phyloP scores from a whole-genome alignment of 2,797 vertebrate genomes.

The Pseudopleuronectes americanus region DNA sequence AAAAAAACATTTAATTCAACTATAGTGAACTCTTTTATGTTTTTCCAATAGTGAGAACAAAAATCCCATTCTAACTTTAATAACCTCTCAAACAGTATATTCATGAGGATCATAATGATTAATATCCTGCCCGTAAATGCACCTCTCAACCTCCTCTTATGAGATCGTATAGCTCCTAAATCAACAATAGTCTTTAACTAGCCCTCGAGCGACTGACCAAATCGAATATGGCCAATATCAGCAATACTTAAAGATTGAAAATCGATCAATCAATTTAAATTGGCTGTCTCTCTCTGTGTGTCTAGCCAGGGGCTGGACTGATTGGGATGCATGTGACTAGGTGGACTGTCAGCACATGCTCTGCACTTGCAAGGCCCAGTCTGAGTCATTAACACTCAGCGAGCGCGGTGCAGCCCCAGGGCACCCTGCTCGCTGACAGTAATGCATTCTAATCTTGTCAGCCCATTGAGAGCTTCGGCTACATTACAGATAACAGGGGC shows the following conservation, averaged over 20 bases:
- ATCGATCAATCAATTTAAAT: conserved; percentile 51
- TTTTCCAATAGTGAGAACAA: not conserved
- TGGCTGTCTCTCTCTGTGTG: conserved; percentile 46
- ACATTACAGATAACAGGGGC: conserved; percentile 83
- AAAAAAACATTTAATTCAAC: too few species aligned
- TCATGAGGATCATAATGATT: conserved; percentile 12
- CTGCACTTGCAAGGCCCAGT: conserved; percentile 62
- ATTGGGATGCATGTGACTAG: conserved; percentile 74
- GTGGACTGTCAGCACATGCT: conserved; percentile 71
- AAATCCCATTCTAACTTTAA: not conserved
- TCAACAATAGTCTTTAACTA: conserved; percentile 17
- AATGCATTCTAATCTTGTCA: conserved; percentile 85
- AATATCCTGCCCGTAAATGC: conserved; percentile 12
- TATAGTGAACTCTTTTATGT: not conserved
- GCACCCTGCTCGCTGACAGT: conserved; percentile 77
- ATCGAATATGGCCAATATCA: conserved; percentile 43
- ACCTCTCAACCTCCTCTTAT: not conserved
- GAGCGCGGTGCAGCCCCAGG: conserved; percentile 73
- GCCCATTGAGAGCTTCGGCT: conserved; percentile 79
- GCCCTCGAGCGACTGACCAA: conserved; percentile 3
- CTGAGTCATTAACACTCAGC: conserved; percentile 82
- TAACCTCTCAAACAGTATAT: not conserved
- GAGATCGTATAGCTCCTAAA: conserved; percentile 27
- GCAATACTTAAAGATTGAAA: conserved; percentile 26
- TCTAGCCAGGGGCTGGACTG: conserved; percentile 44